Conservation (phyloP, 2,797 vertebrate genomes). For the Eidolon dupreanum region DNA sequence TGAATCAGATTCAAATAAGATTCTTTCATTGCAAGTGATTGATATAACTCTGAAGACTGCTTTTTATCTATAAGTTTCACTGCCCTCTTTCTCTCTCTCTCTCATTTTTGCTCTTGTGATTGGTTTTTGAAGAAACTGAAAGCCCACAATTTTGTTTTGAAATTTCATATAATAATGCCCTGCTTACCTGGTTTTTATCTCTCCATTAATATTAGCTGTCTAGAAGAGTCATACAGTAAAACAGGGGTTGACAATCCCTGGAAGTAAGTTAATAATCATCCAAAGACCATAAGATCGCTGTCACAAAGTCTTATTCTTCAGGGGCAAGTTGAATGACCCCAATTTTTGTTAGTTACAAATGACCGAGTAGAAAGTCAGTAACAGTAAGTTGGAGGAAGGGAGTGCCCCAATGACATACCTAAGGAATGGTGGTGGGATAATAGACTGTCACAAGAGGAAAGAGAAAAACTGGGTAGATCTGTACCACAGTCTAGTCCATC, state of each 20-base stretch:
- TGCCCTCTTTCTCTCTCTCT: neutral
- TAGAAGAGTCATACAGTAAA: constrained; percentile 19
- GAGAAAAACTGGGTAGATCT: neutral
- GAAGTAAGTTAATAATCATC: neutral
- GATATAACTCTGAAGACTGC: neutral
- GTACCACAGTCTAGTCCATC: neutral
- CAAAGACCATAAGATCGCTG: neutral
- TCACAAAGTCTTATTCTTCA: constrained; percentile 32
- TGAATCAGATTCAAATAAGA: neutral
- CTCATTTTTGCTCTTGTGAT: neutral
- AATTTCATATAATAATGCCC: neutral
- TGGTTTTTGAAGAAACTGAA: constrained; percentile 48
- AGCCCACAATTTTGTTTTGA: neutral
- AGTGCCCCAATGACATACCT: neutral
- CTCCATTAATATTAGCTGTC: neutral
- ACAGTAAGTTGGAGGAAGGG: neutral
- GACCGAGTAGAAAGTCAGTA: constrained; percentile 24
- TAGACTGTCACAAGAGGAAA: neutral
- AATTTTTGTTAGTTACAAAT: constrained; percentile 10
- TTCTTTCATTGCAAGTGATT: constrained; percentile 21
- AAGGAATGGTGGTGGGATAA: neutral
- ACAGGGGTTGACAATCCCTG: neutral
- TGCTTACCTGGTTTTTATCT: constrained; percentile 16
- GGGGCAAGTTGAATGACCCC: neutral
- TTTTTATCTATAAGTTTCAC: neutral